These are phyloP conservation scores for Chrysogorgia sp. DNA, from an alignment of 92 coral and sea anemone species.

Conservation along the genomic window DNA sequence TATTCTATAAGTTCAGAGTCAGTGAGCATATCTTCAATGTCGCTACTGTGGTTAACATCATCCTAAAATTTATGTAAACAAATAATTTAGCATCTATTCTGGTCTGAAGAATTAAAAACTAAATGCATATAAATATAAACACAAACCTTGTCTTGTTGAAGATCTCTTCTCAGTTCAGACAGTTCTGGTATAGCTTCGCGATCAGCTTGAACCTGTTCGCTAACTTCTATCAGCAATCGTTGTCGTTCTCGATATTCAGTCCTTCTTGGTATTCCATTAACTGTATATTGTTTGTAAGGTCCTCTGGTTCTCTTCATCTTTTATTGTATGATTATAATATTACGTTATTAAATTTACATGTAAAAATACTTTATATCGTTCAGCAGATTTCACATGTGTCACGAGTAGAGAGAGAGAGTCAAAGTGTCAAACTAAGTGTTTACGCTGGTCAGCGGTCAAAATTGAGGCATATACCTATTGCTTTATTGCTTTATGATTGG, in stretches of 20 bases:
- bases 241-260: neutral
- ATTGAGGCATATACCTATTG: neutral
- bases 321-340: neutral
- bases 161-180: neutral
- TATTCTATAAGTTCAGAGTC: too few relatives aligned
- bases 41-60: too few relatives aligned
- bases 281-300: conserved; percentile 22
- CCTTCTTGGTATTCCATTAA: conserved; percentile 15
- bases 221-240: conserved; percentile 16
- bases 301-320: conserved; percentile 7
- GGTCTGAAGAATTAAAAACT: conserved; percentile 4
- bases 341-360: neutral
- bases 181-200: too few relatives aligned
- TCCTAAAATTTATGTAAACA: too few relatives aligned
- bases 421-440: neutral
- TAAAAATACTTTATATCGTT: neutral
- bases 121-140: neutral
- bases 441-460: conserved; percentile 3
- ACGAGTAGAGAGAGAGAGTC: neutral
- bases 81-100: too few relatives aligned
- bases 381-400: neutral
- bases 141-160: neutral
- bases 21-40: too few relatives aligned
- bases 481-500: neutral
- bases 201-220: neutral